phyloP scores from a whole-genome alignment of 2,888 invertebrate species.

The Drosophila histrio region DNA sequence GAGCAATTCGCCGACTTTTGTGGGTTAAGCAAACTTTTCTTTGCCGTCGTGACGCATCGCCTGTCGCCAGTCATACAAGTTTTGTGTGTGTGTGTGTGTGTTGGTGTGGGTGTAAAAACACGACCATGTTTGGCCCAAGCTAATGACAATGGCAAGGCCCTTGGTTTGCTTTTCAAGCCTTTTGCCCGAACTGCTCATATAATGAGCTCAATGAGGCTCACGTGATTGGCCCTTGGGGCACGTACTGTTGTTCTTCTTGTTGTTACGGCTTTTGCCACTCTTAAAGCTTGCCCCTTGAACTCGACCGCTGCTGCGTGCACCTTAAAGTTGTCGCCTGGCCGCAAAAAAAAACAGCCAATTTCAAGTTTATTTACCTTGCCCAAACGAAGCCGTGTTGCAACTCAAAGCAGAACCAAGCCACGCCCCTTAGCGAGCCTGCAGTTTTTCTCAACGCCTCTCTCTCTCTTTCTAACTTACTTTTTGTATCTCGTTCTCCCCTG shows the following conservation, averaged over 20 bases:
- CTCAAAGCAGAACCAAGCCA: slow-evolving; percentile 29
- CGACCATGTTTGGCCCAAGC: slow-evolving; percentile 25
- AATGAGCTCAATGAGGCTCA: slow-evolving; percentile 72
- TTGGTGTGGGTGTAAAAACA: slow-evolving; percentile 7
- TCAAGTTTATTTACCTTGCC: slow-evolving; percentile 55
- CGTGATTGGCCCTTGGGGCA: slow-evolving; percentile 68
- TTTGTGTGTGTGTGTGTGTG: slow-evolving; percentile 13
- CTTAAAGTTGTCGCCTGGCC: slow-evolving; percentile 31
- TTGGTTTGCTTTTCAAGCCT: slow-evolving; percentile 53
- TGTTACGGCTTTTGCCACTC: slow-evolving; percentile 6
- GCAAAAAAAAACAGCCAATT: slow-evolving; percentile 10
- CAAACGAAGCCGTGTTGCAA: slow-evolving; percentile 20
- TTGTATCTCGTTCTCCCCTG: background rate
- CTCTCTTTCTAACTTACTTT: background rate
- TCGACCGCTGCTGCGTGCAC: slow-evolving; percentile 3
- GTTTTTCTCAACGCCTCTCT: background rate
- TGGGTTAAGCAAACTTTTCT: slow-evolving; percentile 43
- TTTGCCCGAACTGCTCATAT: slow-evolving; percentile 45
- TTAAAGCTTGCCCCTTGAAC: slow-evolving; percentile 34
- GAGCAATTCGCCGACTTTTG: slow-evolving; percentile 35
- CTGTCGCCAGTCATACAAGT: slow-evolving; percentile 17
- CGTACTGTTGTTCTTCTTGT: slow-evolving; percentile 52
- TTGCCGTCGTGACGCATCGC: background rate
- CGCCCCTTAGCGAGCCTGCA: slow-evolving; percentile 17
- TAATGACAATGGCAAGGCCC: slow-evolving; percentile 47